Conservation (phyloP, 2,888 invertebrate species). For the Physocephala rufipes region DNA sequence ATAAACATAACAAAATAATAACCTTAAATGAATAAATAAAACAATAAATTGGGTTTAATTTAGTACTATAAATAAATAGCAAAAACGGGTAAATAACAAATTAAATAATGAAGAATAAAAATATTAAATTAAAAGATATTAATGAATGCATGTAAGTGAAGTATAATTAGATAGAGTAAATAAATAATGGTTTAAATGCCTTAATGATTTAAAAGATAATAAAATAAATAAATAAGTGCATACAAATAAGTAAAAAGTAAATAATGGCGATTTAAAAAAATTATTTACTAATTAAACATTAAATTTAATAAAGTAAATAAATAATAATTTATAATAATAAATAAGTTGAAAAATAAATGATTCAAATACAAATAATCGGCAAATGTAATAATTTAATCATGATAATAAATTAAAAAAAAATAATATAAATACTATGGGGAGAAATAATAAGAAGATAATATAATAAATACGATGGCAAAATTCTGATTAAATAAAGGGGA, state of each 20-base stretch:
- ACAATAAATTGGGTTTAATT: slow-evolving; percentile 5
- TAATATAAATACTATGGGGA: neutral
- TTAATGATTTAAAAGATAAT: neutral
- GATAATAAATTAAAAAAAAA: neutral
- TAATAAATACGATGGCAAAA: neutral
- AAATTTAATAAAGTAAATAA: neutral
- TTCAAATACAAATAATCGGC: neutral
- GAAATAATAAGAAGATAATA: neutral
- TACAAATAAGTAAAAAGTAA: neutral
- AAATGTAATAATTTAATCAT: neutral
- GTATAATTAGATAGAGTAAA: neutral
- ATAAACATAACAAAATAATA: neutral
- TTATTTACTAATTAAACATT: neutral
- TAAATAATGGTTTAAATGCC: neutral
- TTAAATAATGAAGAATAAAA: too few relatives aligned
- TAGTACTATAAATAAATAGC: too few relatives aligned
- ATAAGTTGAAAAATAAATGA: neutral
- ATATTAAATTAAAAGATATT: too few relatives aligned
- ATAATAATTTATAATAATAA: neutral
- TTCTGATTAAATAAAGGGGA: neutral
- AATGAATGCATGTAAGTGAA: neutral
- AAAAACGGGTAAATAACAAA: too few relatives aligned
- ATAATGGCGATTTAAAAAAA: neutral
- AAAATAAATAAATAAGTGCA: neutral
- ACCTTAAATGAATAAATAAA: slow-evolving; percentile 18